Evolutionary conservation across 2,888 invertebrate species (phyloP).

Genomic region (Carabus problematicus): DNA sequence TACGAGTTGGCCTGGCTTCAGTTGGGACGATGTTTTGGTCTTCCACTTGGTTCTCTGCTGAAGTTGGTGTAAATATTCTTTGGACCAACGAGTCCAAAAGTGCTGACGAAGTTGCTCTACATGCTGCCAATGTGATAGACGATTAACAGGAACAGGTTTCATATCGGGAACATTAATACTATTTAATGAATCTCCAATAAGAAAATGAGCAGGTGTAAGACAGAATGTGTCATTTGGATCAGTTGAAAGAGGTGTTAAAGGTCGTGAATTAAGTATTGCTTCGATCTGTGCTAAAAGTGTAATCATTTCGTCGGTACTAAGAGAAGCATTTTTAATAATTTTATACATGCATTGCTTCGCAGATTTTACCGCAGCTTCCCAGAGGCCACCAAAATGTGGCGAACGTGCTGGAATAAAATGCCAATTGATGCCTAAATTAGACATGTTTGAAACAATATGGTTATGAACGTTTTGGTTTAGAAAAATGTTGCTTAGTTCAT

Average conservation of each 20-base stretch:
- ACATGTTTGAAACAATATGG: not conserved
- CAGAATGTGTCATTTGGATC: constrained; percentile 14
- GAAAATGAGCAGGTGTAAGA: constrained; percentile 24
- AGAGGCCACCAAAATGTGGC: constrained; percentile 18
- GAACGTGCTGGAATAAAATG: constrained; percentile 21
- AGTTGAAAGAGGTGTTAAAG: constrained; percentile 13
- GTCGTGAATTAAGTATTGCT: constrained; percentile 20
- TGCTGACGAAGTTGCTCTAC: constrained; percentile 44
- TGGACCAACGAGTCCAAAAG: constrained; percentile 42
- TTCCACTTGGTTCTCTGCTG: constrained; percentile 25
- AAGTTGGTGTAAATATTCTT: constrained; percentile 44
- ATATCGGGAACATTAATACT: constrained; percentile 44
- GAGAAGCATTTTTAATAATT: not conserved
- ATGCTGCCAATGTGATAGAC: constrained; percentile 44
- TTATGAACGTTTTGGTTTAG: constrained; percentile 14
- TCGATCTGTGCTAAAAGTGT: constrained; percentile 11
- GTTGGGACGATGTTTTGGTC: not conserved
- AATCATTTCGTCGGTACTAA: constrained; percentile 12
- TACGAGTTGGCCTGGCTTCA: too few relatives aligned
- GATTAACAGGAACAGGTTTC: constrained; percentile 7
- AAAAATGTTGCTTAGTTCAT: constrained; percentile 4
- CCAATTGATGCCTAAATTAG: not conserved
- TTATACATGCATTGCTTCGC: not conserved
- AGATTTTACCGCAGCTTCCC: constrained; percentile 19
- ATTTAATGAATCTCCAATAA: constrained; percentile 44